Evolutionary conservation across 2,797 vertebrate genomes (phyloP).

Genomic region (Varecia variegata): DNA sequence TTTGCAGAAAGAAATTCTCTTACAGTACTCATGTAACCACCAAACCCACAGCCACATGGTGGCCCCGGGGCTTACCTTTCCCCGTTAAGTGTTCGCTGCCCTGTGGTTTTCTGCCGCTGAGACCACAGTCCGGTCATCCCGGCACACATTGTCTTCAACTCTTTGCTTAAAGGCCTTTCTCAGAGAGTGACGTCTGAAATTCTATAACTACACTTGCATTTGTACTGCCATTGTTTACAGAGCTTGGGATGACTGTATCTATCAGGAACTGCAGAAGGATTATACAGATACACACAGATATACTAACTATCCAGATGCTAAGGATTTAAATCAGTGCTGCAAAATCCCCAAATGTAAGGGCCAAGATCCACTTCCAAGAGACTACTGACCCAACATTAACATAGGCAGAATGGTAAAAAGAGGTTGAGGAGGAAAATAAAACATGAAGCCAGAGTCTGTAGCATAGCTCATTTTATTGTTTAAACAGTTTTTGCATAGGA

Average conservation of each 20-base stretch:
- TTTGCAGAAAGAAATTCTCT: background rate
- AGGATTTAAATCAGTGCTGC: background rate
- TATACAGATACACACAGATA: background rate
- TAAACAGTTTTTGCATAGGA: conserved; percentile 99
- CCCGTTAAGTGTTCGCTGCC: background rate
- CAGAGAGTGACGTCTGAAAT: background rate
- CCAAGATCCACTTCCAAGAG: conserved; percentile 60
- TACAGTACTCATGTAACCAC: background rate
- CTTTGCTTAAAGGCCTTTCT: background rate
- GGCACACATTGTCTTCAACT: background rate
- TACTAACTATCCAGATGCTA: background rate
- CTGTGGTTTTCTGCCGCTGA: background rate
- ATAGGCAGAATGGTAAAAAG: background rate
- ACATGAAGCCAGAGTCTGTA: conserved; percentile 89
- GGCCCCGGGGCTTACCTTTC: conserved; percentile 30
- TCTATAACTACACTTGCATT: background rate
- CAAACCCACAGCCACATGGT: conserved; percentile 30
- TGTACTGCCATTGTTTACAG: background rate
- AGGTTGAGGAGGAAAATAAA: conserved; percentile 76
- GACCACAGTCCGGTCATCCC: conserved; percentile 37
- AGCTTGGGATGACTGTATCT: background rate
- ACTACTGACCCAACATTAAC: background rate
- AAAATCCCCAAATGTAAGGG: background rate
- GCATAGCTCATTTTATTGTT: conserved; percentile 99
- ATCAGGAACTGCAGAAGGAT: background rate